phyloP scores from a whole-genome alignment of 2,113 vertebrate species.

The Protobothrops mucrosquamatus region DNA sequence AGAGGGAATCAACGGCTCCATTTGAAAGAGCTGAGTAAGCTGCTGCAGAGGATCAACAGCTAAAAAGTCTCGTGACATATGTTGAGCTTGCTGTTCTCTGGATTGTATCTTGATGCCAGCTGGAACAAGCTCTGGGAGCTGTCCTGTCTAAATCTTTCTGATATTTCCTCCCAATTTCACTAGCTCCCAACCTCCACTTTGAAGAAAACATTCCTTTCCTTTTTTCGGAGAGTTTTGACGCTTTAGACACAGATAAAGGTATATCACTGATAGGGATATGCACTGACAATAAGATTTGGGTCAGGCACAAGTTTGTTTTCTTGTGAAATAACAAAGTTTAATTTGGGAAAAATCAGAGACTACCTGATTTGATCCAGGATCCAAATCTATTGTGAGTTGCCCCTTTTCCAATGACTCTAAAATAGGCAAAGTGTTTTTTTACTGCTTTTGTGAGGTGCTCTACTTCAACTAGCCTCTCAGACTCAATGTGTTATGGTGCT shows the following conservation, averaged over 20 bases:
- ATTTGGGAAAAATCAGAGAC: background rate
- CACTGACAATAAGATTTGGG: background rate
- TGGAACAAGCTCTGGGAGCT: background rate
- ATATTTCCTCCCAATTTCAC: background rate
- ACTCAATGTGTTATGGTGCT: background rate
- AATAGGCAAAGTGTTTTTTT: background rate
- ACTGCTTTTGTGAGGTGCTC: background rate
- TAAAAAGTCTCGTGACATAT: rapidly evolving
- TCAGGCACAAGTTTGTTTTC: background rate
- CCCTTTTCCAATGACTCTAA: background rate
- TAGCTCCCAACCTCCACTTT: background rate
- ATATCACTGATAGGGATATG: background rate
- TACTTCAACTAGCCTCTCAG: background rate
- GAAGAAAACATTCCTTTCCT: background rate
- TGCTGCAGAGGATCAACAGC: constrained; percentile 14
- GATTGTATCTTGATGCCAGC: background rate
- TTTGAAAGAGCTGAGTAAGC: constrained; percentile 48
- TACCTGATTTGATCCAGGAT: background rate
- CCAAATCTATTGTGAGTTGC: background rate
- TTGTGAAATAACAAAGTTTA: background rate
- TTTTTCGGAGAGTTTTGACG: background rate
- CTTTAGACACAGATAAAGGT: background rate
- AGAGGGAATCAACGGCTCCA: constrained; percentile 10
- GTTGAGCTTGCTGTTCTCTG: background rate
- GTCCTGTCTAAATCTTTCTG: background rate